phyloP scores from a whole-genome alignment of 2,797 vertebrate genomes.

The Delichon dasypus region DNA sequence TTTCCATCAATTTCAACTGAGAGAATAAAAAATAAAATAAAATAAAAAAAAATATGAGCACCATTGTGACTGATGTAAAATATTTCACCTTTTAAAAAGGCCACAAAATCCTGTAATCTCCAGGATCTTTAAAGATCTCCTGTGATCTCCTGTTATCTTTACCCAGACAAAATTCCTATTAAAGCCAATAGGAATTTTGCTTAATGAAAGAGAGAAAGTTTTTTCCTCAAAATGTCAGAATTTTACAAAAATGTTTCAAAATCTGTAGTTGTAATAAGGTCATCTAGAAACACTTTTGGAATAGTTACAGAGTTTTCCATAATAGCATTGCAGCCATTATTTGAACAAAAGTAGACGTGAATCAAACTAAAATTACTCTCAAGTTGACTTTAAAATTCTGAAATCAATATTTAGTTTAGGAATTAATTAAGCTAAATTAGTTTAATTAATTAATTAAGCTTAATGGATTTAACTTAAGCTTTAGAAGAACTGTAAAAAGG shows the following conservation, averaged over 20 bases:
- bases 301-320: background rate
- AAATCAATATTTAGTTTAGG: constrained; percentile 42
- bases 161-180: background rate
- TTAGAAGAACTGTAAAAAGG: background rate
- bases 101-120: background rate
- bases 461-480: constrained; percentile 20
- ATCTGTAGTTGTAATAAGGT: background rate
- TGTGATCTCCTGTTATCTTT: background rate
- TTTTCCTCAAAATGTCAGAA: background rate
- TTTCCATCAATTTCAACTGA: background rate
- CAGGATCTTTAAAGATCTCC: background rate
- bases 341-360: constrained; percentile 4
- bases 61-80: background rate
- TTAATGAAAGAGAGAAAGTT: background rate
- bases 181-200: background rate
- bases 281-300: background rate
- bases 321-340: background rate
- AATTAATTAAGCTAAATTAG: constrained; percentile 23
- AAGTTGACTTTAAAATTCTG: constrained; percentile 10
- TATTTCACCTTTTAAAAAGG: background rate
- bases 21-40: background rate
- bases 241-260: background rate
- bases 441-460: background rate
- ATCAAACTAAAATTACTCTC: constrained; percentile 27
- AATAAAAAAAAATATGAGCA: background rate